Base-by-base conservation (phyloP, 2,888 invertebrate genomes). In the Andricus quercusramuli region DNA sequence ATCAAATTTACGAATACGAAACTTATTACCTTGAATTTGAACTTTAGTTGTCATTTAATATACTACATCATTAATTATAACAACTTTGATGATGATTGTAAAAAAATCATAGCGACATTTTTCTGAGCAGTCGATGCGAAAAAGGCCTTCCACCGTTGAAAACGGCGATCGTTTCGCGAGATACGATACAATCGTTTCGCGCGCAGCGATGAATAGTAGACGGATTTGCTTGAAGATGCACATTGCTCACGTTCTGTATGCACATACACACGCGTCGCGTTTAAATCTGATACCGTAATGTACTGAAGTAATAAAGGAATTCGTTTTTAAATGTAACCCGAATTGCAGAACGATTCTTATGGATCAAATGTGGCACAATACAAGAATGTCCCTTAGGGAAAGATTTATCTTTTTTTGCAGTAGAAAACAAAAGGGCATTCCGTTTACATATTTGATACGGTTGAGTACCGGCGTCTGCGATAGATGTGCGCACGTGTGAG, bases 121-220 rank as follows among this genome's bases (percentile, higher is more conserved):
- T 70, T 6, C 20, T 70, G 15, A 74, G n/a, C 13, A 2, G 13
- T n/a, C 74, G n/a, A 56, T 66, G 59, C 29, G 32, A 56, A 70
- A 56, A 56, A 74, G 74, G 56, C 56, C 56, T 56, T 74, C 20
- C 74, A 32, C 51, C 74, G 37, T 70, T 70, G 6, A 56, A 74
- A 56, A 37, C 32, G 56, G 51, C 81, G 81, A 84, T 81, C 76
- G 80, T 84, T 82, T 82, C 81, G 78, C 80, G 79, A 83, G 79
- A 74, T 78, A 83, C 68, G 78, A 80, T 77, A 78, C 29, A 70
- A 77, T 67, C 77, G 77, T 79, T 79, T 79, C 77, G 41, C 56
- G 76, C 67, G 67, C 29, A 37, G 22, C 47, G 22, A 79, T 66
- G 41, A 76, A 78, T 68, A 78, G 41, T 64, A 67, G 65, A 78